Evolutionary conservation across 2,797 vertebrate species (phyloP), one percentile per base, ranked within the genome.

Genomic region (Micromesistius poutassou): DNA sequence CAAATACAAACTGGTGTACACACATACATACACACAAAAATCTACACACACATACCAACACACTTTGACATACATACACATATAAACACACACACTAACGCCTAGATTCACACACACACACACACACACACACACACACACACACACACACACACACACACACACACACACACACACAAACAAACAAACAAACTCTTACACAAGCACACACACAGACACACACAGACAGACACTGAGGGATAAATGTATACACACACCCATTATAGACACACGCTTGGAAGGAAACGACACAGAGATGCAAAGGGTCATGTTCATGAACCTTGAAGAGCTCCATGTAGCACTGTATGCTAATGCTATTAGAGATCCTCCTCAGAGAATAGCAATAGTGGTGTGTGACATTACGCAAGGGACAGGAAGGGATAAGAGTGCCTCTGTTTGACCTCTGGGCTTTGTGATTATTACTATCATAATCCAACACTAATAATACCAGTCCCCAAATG

Each of bases 1-100:
- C 79, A 31, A 73, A 70, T 30, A 81, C 77, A 84, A 77, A 77
- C 70, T 82, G 73, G 76, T 76, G 75, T 66, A 66, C 80, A 83
- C 25, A 38, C 19, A 68, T n/a, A 7, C 62, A 68, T 5, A 68
- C 70, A 68, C 30, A 79, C 16, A 46, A 55, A 42, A 2, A 28
- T 36, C 42, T 10, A 74, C n/a, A 74, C 74, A 66, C 19, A 62
- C 30, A 36, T 9, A 46, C 33, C 22, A 40, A 4, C 35, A 40
- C 36, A 36, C 30, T 55, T 16, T 16, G 2, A 66, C 19, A n/a
- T 22, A 66, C 19, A 68, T 22, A 62, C n/a, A 62, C 55, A 66
- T 12, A 66, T 22, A 36, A 5, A 50, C 33, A 36, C 22, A 38
- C 35, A 28, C 36, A 36, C 30, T 50, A 9, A 76, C 22, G 55